phyloP scores from a whole-genome alignment of 1,140 invertebrate species.

The Trinorchestia longiramus region DNA sequence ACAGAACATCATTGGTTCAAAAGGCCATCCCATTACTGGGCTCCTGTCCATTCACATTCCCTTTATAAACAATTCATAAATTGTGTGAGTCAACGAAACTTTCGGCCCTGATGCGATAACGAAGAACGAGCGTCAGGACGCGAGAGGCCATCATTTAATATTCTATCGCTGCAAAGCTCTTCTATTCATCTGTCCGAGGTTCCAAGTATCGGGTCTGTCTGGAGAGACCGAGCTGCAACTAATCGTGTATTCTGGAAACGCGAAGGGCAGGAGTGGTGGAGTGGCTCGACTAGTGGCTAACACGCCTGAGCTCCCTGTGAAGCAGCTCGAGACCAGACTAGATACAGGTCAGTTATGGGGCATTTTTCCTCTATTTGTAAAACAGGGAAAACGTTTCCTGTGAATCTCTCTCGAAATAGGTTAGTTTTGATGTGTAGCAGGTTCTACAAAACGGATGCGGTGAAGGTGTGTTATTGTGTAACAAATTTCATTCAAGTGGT shows the following conservation, averaged over 20 bases:
- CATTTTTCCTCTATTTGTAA: not conserved
- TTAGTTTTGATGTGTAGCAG: not conserved
- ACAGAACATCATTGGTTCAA: not conserved
- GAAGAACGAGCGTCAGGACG: not conserved
- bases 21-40: not conserved
- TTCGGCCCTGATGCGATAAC: conserved; percentile 27
- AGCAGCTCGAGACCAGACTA: conserved; percentile 56
- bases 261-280: conserved; percentile 57
- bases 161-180: conserved; percentile 35
- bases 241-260: conserved; percentile 58
- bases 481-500: not conserved
- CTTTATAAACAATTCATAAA: conserved; percentile 1
- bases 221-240: conserved; percentile 57
- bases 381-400: too few species aligned
- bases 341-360: conserved; percentile 35
- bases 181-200: conserved; percentile 44
- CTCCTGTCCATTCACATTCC: not conserved
- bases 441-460: not conserved
- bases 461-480: not conserved
- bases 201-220: conserved; percentile 48
- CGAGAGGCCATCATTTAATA: not conserved
- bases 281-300: conserved; percentile 53
- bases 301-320: conserved; percentile 54
- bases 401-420: not conserved
- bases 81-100: not conserved